These are phyloP conservation scores for Trididemnum miniatum DNA, from an alignment of 23 tunicate genomes.

Conservation along the genomic window DNA sequence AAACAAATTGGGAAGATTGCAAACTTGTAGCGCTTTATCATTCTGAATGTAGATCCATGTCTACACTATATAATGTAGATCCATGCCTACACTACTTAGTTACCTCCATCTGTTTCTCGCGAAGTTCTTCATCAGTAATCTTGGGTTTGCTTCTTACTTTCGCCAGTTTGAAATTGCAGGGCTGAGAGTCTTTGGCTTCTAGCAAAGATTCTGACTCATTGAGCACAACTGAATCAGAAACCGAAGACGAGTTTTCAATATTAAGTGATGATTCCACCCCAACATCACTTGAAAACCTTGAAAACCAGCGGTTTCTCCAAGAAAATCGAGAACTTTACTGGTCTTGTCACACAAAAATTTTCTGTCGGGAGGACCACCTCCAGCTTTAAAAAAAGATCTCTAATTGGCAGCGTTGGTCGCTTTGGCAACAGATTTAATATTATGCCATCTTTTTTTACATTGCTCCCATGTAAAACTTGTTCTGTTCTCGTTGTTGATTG, in stretches of 20 bases:
- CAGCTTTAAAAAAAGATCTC: neutral
- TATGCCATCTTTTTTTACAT: neutral
- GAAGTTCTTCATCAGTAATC: neutral
- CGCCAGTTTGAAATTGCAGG: too few relatives aligned
- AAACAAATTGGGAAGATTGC: too few relatives aligned
- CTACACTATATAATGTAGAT: neutral
- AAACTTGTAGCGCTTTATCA: too few relatives aligned
- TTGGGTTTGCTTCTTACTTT: too few relatives aligned
- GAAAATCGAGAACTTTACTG: neutral
- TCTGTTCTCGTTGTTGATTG: neutral
- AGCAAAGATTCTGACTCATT: too few relatives aligned
- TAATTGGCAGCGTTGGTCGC: neutral
- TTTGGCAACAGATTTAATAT: neutral
- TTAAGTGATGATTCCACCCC: too few relatives aligned
- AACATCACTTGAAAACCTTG: too few relatives aligned
- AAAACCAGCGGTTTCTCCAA: neutral
- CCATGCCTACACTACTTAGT: neutral
- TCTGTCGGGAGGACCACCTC: neutral
- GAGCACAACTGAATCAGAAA: too few relatives aligned
- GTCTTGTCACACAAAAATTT: neutral
- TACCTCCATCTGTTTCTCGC: neutral
- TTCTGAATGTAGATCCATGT: too few relatives aligned
- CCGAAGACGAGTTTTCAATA: too few relatives aligned
- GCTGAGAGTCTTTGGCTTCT: too few relatives aligned
- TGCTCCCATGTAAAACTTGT: neutral